Evolutionary conservation across 1,140 invertebrate species (phyloP).

Genomic region (Pristionchus pacificus): DNA sequence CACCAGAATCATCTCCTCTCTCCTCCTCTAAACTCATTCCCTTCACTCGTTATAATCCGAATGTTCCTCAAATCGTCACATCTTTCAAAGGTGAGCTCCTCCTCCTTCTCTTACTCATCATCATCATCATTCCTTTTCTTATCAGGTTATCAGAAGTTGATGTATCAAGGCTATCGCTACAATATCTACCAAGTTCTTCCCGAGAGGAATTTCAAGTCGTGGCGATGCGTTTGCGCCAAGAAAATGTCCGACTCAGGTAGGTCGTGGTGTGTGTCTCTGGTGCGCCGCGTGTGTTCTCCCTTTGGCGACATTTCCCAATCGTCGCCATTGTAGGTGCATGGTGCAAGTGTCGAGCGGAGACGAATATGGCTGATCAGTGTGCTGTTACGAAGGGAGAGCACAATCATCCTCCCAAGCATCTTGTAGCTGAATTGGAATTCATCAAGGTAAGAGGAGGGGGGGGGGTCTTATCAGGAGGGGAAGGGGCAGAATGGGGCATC

Average conservation of each 20-base stretch:
- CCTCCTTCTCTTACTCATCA: not conserved
- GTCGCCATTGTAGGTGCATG: conserved; percentile 6
- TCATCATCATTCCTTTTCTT: not conserved
- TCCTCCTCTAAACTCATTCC: not conserved
- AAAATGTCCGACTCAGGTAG: conserved; percentile 30
- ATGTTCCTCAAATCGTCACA: conserved; percentile 31
- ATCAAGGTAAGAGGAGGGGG: conserved; percentile 26
- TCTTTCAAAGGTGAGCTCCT: conserved; percentile 21
- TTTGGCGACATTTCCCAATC: not conserved
- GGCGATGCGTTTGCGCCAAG: conserved; percentile 33
- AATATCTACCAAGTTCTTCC: conserved; percentile 34
- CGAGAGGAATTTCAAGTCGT: conserved; percentile 30
- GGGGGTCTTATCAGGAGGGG: conserved; percentile 16
- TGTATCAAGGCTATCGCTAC: conserved; percentile 32
- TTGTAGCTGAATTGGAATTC: conserved; percentile 31
- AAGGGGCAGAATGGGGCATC: conserved; percentile 13
- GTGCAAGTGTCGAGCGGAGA: conserved; percentile 34
- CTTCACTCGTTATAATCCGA: conserved; percentile 27
- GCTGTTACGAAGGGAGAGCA: conserved; percentile 24
- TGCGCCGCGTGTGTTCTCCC: not conserved
- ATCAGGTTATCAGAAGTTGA: conserved; percentile 27
- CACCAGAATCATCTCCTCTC: not conserved
- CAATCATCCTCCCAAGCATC: conserved; percentile 32
- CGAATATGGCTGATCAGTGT: conserved; percentile 23
- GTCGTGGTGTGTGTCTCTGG: too few relatives aligned